Conservation (phyloP, 2,797 vertebrate species). For the Microhierax caerulescens region DNA sequence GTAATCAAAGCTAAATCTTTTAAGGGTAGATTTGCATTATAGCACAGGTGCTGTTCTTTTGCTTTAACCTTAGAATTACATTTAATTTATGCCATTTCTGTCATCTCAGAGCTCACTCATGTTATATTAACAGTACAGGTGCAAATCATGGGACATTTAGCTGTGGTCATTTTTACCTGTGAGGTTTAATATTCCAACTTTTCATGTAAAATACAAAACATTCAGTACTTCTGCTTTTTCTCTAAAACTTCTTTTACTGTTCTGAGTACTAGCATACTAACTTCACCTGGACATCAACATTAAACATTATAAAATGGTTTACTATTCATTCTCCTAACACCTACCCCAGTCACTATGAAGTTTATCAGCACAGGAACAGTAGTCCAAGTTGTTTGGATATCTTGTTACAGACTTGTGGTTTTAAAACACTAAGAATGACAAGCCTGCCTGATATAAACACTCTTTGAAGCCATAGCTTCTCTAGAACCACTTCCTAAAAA, state of each 20-base stretch:
- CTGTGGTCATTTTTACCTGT: not conserved
- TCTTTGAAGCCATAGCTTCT: constrained; percentile 63
- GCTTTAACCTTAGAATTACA: not conserved
- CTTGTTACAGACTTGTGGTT: not conserved
- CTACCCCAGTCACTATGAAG: not conserved
- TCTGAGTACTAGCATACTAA: not conserved
- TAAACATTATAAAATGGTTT: not conserved
- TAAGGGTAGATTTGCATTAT: not conserved
- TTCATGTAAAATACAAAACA: not conserved
- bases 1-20: not conserved
- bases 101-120: not conserved
- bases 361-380: not conserved
- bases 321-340: not conserved
- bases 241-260: not conserved
- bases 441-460: constrained; percentile 43
- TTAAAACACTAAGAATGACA: not conserved
- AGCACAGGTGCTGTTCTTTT: not conserved
- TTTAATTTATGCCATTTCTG: not conserved
- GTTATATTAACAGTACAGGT: not conserved
- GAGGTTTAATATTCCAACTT: not conserved
- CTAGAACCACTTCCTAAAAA: constrained; percentile 54
- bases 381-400: constrained; percentile 10
- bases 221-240: not conserved
- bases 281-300: not conserved
- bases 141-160: not conserved